Base-by-base conservation (phyloP, 2,888 invertebrate species). In the Elmis aenea region DNA sequence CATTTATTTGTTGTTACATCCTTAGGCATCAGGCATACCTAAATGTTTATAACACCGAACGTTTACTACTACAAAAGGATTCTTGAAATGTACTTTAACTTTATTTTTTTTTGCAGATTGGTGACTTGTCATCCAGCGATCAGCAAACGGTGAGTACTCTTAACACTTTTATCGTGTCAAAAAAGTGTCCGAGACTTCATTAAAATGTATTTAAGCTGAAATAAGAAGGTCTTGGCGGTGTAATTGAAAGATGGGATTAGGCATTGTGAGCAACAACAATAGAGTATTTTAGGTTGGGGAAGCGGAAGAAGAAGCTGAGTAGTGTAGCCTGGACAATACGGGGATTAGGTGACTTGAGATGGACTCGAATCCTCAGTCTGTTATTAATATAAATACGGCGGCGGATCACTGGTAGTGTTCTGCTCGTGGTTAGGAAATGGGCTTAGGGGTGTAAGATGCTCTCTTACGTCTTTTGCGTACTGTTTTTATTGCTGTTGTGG, bases 221-320 rank as follows among this genome's bases (percentile, higher is more conserved):
- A 43, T 42, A 46, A 41, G 33, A 39, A 44, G 41, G 39, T 40
- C 41, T 29, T 32, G 46, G 35, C 39, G 43, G 44, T 42, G 48
- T 55, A 58, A 57, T 58, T 58, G 58, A 57, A 55, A 55, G 49
- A 55, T 55, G 48, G 55, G 51, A 56, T 58, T 58, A 54, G 43
- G 45, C 39, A 54, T 55, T 55, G 54, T 55, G 47, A 32, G 30
- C 45, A 43, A 42, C 47, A 41, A 48, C 50, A 50, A 54, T 51
- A 45, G 42, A 48, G 45, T 52, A 54, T 57, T 56, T 54, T 53
- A 51, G 54, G 42, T 44, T 42, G 41, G 48, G 44, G 46, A 52
- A 45, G 50, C 49, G 48, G 50, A 51, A 51, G 50, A 54, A 54
- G 47, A 40, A 48, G 46, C 43, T 44, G 45, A 42, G 41, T 39